Evolutionary conservation across 2,797 vertebrate genomes (phyloP).

Genomic region (Phaenicophaeus curvirostris): DNA sequence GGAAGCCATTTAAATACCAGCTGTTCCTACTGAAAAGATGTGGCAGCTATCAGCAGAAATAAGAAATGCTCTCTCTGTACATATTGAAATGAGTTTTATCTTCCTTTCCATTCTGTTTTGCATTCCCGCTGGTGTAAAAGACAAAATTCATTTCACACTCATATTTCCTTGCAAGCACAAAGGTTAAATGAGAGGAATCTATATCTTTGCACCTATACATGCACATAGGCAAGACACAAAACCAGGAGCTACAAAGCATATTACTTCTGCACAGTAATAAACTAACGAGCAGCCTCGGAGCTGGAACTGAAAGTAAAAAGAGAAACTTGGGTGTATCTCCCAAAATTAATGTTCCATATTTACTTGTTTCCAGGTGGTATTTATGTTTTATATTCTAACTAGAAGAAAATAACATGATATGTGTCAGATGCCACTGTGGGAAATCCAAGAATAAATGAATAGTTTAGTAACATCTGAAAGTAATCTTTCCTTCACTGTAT

Average conservation of each 20-base stretch:
- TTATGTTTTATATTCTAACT: neutral
- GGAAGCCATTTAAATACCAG: conserved; percentile 75
- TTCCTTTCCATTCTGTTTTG: conserved; percentile 41
- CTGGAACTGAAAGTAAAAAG: neutral
- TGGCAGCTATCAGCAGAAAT: conserved; percentile 69
- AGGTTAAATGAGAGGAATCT: neutral
- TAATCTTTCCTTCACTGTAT: neutral
- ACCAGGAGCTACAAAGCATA: neutral
- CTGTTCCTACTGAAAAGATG: conserved; percentile 74
- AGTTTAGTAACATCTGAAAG: neutral
- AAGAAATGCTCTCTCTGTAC: conserved; percentile 47
- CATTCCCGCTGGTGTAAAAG: conserved; percentile 17
- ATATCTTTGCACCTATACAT: neutral
- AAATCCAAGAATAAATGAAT: neutral
- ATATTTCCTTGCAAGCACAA: neutral
- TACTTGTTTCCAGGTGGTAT: neutral
- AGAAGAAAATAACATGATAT: neutral
- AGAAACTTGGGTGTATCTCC: neutral
- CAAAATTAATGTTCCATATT: neutral
- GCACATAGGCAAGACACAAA: neutral
- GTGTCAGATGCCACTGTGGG: neutral
- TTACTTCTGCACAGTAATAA: neutral
- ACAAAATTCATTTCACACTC: conserved; percentile 37
- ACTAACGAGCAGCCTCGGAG: neutral
- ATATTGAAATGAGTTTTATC: conserved; percentile 68